Evolutionary conservation across 1,140 invertebrate genomes (phyloP).

Genomic region (Listronotus oregonensis): DNA sequence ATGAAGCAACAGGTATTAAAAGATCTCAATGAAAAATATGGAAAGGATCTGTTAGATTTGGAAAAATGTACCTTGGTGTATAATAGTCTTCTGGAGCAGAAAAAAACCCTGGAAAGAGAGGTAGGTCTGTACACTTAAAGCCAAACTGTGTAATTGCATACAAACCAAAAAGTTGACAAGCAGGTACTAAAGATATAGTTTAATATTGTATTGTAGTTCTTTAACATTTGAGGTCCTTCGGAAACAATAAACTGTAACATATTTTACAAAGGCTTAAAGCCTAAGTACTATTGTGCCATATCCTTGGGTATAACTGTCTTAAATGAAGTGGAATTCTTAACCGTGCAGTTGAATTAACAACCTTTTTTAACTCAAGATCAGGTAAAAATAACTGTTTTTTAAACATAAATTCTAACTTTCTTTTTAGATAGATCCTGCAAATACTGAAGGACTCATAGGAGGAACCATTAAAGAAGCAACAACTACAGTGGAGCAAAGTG

Average conservation of each 20-base stretch:
- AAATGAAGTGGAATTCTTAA: no score
- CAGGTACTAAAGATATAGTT: slow-evolving; percentile 1
- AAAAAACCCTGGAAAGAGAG: slow-evolving; percentile 60
- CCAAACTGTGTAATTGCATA: no score
- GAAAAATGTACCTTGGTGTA: slow-evolving; percentile 54
- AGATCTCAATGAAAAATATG: slow-evolving; percentile 50
- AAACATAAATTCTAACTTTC: slow-evolving; percentile 5
- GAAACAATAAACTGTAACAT: no score
- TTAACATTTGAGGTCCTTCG: no score
- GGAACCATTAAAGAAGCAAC: slow-evolving; percentile 64
- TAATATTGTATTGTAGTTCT: no score
- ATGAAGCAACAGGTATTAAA: slow-evolving; percentile 15
- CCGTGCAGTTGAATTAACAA: no score
- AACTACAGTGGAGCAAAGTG: slow-evolving; percentile 53
- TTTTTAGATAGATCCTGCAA: slow-evolving; percentile 64
- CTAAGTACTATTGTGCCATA: no score
- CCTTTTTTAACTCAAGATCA: no score
- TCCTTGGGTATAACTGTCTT: no score
- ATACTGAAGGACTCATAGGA: slow-evolving; percentile 60
- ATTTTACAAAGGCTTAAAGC: no score
- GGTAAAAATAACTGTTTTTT: no score
- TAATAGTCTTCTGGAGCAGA: slow-evolving; percentile 54
- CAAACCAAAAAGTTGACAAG: slow-evolving; percentile 3
- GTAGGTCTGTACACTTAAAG: slow-evolving; percentile 46
- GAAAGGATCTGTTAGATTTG: slow-evolving; percentile 56